Evolutionary conservation across 2,888 invertebrate genomes (phyloP).

Genomic region (Tachystola acroxantha): DNA sequence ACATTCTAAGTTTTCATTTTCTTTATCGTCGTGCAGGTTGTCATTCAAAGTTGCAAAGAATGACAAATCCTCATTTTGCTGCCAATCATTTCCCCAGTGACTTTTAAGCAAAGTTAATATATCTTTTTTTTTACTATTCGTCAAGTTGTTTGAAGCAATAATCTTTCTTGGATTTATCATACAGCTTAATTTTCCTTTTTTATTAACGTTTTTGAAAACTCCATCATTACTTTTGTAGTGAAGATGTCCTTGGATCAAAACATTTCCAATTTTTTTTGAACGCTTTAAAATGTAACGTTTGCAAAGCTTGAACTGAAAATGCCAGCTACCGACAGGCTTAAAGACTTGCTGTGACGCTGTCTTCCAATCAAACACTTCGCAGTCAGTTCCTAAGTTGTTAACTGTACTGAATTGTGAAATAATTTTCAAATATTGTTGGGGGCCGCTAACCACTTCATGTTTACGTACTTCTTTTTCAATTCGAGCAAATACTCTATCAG

Average conservation of each 20-base stretch:
- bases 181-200: slow-evolving; percentile 10
- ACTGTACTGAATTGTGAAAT: slow-evolving; percentile 17
- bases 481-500: slow-evolving; percentile 16
- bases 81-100: slow-evolving; percentile 13
- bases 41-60: background rate
- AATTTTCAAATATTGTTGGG: slow-evolving; percentile 15
- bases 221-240: slow-evolving; percentile 19
- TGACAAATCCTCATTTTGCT: slow-evolving; percentile 10
- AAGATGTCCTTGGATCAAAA: slow-evolving; percentile 19
- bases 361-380: slow-evolving; percentile 20
- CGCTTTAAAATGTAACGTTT: slow-evolving; percentile 19
- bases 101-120: slow-evolving; percentile 11
- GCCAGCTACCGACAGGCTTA: slow-evolving; percentile 18
- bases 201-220: slow-evolving; percentile 1
- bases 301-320: slow-evolving; percentile 17
- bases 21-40: slow-evolving; percentile 5
- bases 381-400: slow-evolving; percentile 9
- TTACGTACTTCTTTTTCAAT: slow-evolving; percentile 18
- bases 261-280: slow-evolving; percentile 18
- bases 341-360: slow-evolving; percentile 16
- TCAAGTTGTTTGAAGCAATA: slow-evolving; percentile 7
- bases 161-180: slow-evolving; percentile 14
- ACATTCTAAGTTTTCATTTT: slow-evolving; percentile 6
- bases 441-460: slow-evolving; percentile 14
- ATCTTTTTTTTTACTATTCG: slow-evolving; percentile 11